A percentile compares a stretch with the other conserved stretches of the same genome.
Conservation (phyloP, 2,888 invertebrate genomes). For the Escarpia spicata region DNA sequence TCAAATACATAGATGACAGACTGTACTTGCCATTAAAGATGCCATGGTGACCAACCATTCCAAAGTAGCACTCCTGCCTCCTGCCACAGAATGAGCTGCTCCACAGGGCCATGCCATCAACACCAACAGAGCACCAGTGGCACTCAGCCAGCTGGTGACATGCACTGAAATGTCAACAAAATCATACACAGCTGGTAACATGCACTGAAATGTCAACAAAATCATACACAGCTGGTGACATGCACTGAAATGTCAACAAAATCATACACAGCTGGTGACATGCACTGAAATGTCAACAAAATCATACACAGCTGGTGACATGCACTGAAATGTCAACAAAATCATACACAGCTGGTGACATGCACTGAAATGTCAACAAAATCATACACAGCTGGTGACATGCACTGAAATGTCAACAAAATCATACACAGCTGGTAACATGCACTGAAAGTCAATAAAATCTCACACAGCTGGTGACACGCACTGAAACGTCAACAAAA, state of each 20-base stretch:
- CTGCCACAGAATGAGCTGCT: background rate
- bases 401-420: too few relatives aligned
- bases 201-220: too few relatives aligned
- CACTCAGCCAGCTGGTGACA: background rate
- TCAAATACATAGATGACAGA: too few relatives aligned
- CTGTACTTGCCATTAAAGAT: background rate
- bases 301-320: too few relatives aligned
- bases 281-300: background rate
- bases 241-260: background rate
- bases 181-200: too few relatives aligned
- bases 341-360: background rate
- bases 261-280: background rate
- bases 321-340: too few relatives aligned
- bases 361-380: too few relatives aligned
- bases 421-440: too few relatives aligned
- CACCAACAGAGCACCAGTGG: background rate
- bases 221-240: too few relatives aligned
- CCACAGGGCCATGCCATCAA: background rate
- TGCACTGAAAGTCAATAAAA: background rate
- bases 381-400: too few relatives aligned
- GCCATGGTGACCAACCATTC: conserved; percentile 9
- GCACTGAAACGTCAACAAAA: too few relatives aligned
- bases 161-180: too few relatives aligned
- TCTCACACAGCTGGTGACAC: background rate
- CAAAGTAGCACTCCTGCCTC: background rate